Base-by-base conservation (phyloP, 2,113 vertebrate species). In the Pseudopodoces humilis region DNA sequence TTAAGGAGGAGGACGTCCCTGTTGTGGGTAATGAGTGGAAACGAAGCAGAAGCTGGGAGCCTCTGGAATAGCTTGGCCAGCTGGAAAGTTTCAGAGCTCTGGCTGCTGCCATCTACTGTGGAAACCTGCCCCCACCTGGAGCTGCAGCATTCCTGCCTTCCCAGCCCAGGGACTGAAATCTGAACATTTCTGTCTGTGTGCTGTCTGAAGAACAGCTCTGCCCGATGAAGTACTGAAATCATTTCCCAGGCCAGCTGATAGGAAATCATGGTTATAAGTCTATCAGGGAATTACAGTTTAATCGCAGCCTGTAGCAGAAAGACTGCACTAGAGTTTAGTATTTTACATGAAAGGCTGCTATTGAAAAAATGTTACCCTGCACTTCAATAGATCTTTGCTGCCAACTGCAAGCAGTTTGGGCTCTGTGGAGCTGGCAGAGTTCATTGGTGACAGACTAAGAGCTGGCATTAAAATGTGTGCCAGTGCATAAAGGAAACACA, bases 91-190 rank as follows among this genome's bases (percentile, higher is more conserved):
- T 58, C 71, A 21, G 33, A 44, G 30, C 50, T 97, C 52, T 68
- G 35, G 59, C 62, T 96, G 93, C 95, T 89, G 95, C 95, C 97
- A 93, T 76, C 96, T 94, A 39, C 88, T 91, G 96, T 55, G 50
- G 58, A 62, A 89, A 62, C 4, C 33, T 67, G 37, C 7, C 22
- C 25, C 35, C 1, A 9, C 70, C 35, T 59, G 31, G 41, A 24
- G 43, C 43, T 10, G 13, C 8, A 3, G 18, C 44, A 4, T 30
- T 22, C 23, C 74, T 95, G 23, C 35, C 23, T 74, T 30, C 20
- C 65, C 24, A 43, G 35, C 17, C 8, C 1, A 0, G 53, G 24
- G 25, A 11, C 56, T 11, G 43, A 37, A 47, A 75, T 31, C 69
- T 13, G 5, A 82, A 11, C 53, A 0, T 27, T 79, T 60, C 46